A percentile compares a stretch with the other conserved stretches of the same genome.
Conservation (phyloP, 2,797 vertebrate genomes). For the Siniperca obscura region DNA sequence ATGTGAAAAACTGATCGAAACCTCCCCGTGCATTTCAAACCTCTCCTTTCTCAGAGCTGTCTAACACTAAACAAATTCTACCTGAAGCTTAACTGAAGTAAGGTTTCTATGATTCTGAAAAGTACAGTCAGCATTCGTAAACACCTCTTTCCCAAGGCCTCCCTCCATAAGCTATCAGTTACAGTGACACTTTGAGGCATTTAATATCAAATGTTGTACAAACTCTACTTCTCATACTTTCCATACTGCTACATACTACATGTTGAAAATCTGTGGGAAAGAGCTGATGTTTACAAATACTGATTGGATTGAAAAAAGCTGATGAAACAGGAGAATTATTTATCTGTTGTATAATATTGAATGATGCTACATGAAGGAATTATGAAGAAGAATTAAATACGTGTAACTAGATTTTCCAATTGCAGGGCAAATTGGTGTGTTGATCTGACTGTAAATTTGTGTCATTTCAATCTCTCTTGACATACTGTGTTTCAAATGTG, state of each 20-base stretch:
- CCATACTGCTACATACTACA: neutral
- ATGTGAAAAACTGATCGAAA: slow-evolving; percentile 62
- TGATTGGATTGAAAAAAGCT: slow-evolving; percentile 26
- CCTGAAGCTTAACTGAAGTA: slow-evolving; percentile 38
- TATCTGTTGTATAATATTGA: slow-evolving; percentile 43
- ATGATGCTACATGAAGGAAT: slow-evolving; percentile 57
- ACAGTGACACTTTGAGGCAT: slow-evolving; percentile 10
- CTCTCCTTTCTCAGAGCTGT: slow-evolving; percentile 37
- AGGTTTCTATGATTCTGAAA: slow-evolving; percentile 17
- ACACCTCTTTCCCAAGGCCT: slow-evolving; percentile 23
- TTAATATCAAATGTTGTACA: slow-evolving; percentile 34
- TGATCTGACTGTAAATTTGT: slow-evolving; percentile 28
- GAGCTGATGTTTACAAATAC: slow-evolving; percentile 34
- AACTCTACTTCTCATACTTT: slow-evolving; percentile 21
- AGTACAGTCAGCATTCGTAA: slow-evolving; percentile 34
- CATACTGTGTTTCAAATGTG: slow-evolving; percentile 30
- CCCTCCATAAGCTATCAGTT: slow-evolving; percentile 14
- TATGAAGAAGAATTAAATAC: neutral
- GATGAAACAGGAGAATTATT: slow-evolving; percentile 22
- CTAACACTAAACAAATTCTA: slow-evolving; percentile 55
- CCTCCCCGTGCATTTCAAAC: slow-evolving; percentile 40
- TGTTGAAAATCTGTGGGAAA: slow-evolving; percentile 40
- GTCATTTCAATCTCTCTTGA: slow-evolving; percentile 42
- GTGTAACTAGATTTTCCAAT: slow-evolving; percentile 3
- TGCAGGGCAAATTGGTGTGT: slow-evolving; percentile 33